These are phyloP conservation scores for Agonopterix alstromeriana DNA, from an alignment of 2,888 invertebrate species.

Conservation along the genomic window DNA sequence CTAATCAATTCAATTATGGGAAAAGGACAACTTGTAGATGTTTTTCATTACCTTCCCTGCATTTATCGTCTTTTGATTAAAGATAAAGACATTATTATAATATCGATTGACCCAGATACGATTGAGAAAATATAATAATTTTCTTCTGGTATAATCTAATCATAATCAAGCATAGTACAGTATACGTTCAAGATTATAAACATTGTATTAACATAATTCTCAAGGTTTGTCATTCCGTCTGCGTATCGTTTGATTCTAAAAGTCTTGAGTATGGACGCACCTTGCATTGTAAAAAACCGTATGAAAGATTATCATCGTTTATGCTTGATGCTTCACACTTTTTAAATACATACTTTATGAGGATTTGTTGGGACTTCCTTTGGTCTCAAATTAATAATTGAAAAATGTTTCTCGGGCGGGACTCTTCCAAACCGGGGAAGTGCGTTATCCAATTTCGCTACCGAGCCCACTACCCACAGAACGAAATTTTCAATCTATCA, in stretches of 20 bases:
- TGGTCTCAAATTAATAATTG: no score
- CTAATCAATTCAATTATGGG: conserved; percentile 31
- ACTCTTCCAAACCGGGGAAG: no score
- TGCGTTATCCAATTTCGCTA: no score
- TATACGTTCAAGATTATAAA: conserved; percentile 6
- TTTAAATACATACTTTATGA: no score
- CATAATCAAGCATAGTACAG: neutral
- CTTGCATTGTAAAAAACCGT: conserved; percentile 10
- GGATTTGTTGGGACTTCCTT: no score
- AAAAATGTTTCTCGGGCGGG: no score
- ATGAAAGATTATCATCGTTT: neutral
- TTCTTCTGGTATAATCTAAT: conserved; percentile 14
- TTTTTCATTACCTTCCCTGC: neutral
- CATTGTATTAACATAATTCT: conserved; percentile 5
- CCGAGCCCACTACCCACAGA: no score
- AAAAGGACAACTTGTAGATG: conserved; percentile 25
- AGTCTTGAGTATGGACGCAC: conserved; percentile 3
- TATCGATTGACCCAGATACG: conserved; percentile 9
- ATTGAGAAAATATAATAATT: conserved; percentile 4
- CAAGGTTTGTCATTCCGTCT: conserved; percentile 8
- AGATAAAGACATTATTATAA: conserved; percentile 5
- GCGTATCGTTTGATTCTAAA: conserved; percentile 5
- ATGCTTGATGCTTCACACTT: no score
- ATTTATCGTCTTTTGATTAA: neutral
- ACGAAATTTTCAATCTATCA: no score